Percentiles rank a stretch among this genome's conserved stretches.
These are phyloP conservation scores for Spongilla lacustris DNA, from an alignment of 37 sponge, comb jelly and placozoan genomes.

Conservation along the genomic window DNA sequence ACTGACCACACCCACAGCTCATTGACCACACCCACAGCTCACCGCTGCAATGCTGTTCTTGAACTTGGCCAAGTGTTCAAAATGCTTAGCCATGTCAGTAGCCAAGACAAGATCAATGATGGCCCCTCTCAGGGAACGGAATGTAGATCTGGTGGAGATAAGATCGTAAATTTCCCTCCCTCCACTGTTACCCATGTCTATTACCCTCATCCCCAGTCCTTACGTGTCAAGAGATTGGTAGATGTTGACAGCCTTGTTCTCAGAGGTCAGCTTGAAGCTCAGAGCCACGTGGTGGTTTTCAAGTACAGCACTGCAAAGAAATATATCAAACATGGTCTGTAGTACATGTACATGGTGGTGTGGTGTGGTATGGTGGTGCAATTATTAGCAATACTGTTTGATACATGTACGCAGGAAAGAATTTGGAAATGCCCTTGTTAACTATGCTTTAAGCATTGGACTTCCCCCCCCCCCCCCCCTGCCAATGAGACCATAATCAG, in stretches of 20 bases:
- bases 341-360: no score
- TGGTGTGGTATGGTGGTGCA: no score
- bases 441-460: no score
- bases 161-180: neutral
- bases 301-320: conserved; percentile 78
- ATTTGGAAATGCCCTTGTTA: no score
- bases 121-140: conserved; percentile 66
- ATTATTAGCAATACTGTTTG: no score
- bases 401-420: no score
- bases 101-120: conserved; percentile 91
- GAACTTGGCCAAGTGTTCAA: conserved; percentile 90
- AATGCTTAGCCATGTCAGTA: conserved; percentile 95
- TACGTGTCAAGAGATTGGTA: conserved; percentile 75
- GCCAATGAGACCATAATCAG: no score
- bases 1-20: no score
- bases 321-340: no score
- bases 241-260: conserved; percentile 67
- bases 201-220: conserved; percentile 6
- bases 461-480: no score
- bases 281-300: conserved; percentile 88
- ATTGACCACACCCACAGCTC: no score
- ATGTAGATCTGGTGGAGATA: conserved; percentile 42
- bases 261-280: conserved; percentile 75
- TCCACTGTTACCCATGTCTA: neutral
- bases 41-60: no score